phyloP scores from a whole-genome alignment of 2,888 invertebrate species.

The Melipona bicolor region DNA sequence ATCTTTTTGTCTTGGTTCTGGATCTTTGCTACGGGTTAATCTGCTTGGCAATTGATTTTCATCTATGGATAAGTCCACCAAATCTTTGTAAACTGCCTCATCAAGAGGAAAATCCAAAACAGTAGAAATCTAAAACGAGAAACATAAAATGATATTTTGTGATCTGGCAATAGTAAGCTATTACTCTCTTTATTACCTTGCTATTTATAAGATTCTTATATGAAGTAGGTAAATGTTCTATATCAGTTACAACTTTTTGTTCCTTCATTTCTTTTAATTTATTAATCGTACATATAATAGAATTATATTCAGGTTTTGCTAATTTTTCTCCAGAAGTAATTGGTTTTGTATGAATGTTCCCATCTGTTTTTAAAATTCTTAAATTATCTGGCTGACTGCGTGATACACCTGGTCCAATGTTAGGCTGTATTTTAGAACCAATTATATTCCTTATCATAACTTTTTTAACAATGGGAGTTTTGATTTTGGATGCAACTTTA shows the following conservation, averaged over 20 bases:
- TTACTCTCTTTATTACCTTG: slow-evolving; percentile 73
- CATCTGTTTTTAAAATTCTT: background rate
- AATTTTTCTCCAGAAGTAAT: slow-evolving; percentile 61
- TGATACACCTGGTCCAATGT: slow-evolving; percentile 65
- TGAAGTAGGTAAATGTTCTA: slow-evolving; percentile 71
- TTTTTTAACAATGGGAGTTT: slow-evolving; percentile 60
- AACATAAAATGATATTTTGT: background rate
- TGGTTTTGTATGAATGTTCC: background rate
- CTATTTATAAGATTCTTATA: slow-evolving; percentile 72
- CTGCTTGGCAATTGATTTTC: slow-evolving; percentile 76
- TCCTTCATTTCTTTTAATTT: slow-evolving; percentile 73
- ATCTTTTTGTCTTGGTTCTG: slow-evolving; percentile 77
- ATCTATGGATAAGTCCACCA: slow-evolving; percentile 77
- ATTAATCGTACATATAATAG: slow-evolving; percentile 76
- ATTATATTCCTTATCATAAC: slow-evolving; percentile 58
- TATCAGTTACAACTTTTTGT: slow-evolving; percentile 69
- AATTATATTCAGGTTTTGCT: slow-evolving; percentile 78
- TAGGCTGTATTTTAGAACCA: slow-evolving; percentile 58
- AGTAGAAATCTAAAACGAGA: slow-evolving; percentile 73
- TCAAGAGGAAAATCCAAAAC: slow-evolving; percentile 77
- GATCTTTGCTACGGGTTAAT: slow-evolving; percentile 78
- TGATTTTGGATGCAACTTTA: slow-evolving; percentile 30
- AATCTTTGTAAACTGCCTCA: slow-evolving; percentile 77
- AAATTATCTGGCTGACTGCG: background rate
- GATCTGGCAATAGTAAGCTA: background rate